Conservation (phyloP, 2,797 vertebrate genomes). For the Okamejei kenojei region DNA sequence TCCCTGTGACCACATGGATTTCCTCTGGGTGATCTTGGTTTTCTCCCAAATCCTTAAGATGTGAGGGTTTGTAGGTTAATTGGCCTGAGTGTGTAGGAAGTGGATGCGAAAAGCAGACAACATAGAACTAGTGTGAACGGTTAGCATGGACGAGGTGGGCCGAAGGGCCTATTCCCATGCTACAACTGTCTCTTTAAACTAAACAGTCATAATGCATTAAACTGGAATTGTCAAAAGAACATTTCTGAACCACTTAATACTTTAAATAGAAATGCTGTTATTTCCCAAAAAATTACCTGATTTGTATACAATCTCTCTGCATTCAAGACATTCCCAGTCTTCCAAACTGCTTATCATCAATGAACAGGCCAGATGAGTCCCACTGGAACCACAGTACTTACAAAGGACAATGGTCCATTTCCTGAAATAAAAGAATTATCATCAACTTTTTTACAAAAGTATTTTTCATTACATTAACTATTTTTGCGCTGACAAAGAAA, state of each 20-base stretch:
- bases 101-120: too few species aligned
- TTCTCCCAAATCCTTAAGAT: too few species aligned
- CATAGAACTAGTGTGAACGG: too few species aligned
- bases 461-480: constrained; percentile 21
- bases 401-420: constrained; percentile 82
- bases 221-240: neutral
- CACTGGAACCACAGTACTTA: constrained; percentile 78
- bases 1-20: too few species aligned
- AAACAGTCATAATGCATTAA: neutral
- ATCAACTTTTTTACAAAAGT: constrained; percentile 10
- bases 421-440: constrained; percentile 54
- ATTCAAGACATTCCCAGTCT: constrained; percentile 82
- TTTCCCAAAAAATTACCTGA: constrained; percentile 52
- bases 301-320: constrained; percentile 64
- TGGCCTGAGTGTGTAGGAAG: too few species aligned
- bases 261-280: neutral
- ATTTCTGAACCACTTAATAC: neutral
- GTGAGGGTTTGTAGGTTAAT: too few species aligned
- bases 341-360: constrained; percentile 59
- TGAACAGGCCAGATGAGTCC: constrained; percentile 83
- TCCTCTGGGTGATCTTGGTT: too few species aligned
- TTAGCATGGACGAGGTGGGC: too few species aligned
- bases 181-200: too few species aligned
- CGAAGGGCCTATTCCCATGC: too few species aligned
- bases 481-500: neutral